Percentiles rank a stretch among this genome's conserved stretches.
Evolutionary conservation across 2,888 invertebrate species (phyloP).

Genomic region (Cataglyphis livida): DNA sequence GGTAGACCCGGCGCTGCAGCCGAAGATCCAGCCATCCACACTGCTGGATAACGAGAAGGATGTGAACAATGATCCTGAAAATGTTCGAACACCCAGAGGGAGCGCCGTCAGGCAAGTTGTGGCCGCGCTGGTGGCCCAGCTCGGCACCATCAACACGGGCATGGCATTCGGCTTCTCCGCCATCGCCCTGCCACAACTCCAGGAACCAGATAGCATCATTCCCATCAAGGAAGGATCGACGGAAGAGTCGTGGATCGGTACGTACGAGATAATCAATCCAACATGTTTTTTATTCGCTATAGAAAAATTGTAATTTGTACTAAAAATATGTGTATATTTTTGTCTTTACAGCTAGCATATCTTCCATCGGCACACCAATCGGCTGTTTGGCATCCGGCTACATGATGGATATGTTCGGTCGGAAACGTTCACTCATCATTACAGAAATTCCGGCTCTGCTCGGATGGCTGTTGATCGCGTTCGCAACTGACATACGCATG

Average conservation of each 20-base stretch:
- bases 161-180: slow-evolving; percentile 91
- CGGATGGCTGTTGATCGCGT: slow-evolving; percentile 89
- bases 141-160: slow-evolving; percentile 90
- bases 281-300: background rate
- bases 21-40: slow-evolving; percentile 72
- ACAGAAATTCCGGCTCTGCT: slow-evolving; percentile 90
- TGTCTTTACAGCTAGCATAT: slow-evolving; percentile 88
- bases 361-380: slow-evolving; percentile 89
- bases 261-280: background rate
- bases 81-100: slow-evolving; percentile 71
- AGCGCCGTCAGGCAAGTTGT: slow-evolving; percentile 86
- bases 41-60: slow-evolving; percentile 68
- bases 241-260: slow-evolving; percentile 90
- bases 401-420: slow-evolving; percentile 90
- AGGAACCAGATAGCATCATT: slow-evolving; percentile 86
- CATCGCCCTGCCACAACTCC: slow-evolving; percentile 88
- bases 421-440: slow-evolving; percentile 88
- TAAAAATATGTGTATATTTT: background rate
- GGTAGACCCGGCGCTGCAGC: slow-evolving; percentile 73
- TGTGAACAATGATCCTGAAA: slow-evolving; percentile 63
- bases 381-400: slow-evolving; percentile 91
- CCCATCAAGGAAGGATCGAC: slow-evolving; percentile 85
- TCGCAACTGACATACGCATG: slow-evolving; percentile 88
- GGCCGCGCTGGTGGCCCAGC: slow-evolving; percentile 89
- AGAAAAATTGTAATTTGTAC: background rate